Evolutionary conservation across 2,113 vertebrate species (phyloP), one percentile per base, ranked within the genome.

Genomic region (Syngnathoides biaculeatus): DNA sequence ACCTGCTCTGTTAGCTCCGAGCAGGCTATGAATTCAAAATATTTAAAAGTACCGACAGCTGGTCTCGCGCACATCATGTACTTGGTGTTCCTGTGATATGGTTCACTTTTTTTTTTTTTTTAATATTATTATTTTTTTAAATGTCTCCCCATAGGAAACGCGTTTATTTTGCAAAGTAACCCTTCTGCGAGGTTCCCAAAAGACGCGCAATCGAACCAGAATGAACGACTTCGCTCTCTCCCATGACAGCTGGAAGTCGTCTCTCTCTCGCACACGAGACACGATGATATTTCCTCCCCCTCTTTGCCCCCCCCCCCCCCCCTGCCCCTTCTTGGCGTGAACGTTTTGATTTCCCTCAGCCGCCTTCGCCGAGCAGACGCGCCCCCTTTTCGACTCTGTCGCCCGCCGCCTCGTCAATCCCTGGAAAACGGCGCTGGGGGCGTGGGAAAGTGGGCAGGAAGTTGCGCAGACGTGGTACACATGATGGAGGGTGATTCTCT

Each of bases 381-480:
- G 13, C 22, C 52, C 3, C 5, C 13, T 27, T 27, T 27, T 14
- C 13, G 7, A 7, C 55, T n/a, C n/a, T n/a, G n/a, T n/a, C n/a
- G n/a, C n/a, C n/a, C n/a, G n/a, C n/a, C n/a, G n/a, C n/a, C n/a
- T n/a, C n/a, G n/a, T n/a, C n/a, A n/a, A n/a, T n/a, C n/a, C n/a
- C n/a, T n/a, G n/a, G n/a, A n/a, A n/a, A n/a, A n/a, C n/a, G n/a
- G n/a, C n/a, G n/a, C n/a, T n/a, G n/a, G n/a, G n/a, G 35, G 73
- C 84, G 78, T 87, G 86, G 80, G 88, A 88, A 89, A 81, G 61
- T 70, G 65, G 81, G 79, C 84, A 89, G 86, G 85, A 88, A 83
- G 86, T 85, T 69, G 26, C 39, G 73, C 75, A 87, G 81, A 86
- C 80, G 8, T 11, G 50, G 64, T 57, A 7, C 2, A 7, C 2